Base-by-base conservation (phyloP, 2,888 invertebrate species). In the Sisyra nigra region DNA sequence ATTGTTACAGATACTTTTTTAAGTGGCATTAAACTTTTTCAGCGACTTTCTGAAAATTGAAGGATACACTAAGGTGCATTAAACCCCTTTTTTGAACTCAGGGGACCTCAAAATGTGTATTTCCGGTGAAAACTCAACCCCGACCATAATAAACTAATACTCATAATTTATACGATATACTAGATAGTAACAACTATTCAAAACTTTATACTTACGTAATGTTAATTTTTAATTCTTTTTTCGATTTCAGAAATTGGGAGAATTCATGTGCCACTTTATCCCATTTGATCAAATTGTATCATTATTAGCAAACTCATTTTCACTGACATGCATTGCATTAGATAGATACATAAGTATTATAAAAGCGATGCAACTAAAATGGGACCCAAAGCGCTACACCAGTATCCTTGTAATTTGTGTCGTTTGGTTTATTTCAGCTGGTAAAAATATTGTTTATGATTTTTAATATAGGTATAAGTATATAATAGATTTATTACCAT, bases 261-360 rank as follows among this genome's bases (percentile, higher is more conserved):
- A 54, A 11, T 53, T 65, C 33, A 53, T 69, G 59, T 74, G 74
- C 48, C 55, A 57, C 14, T 55, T 66, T 29, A 57, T 69, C 40
- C 72, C 74, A 2, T 65, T 67, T 50, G 50, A 63, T 1, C 69
- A 71, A 50, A 64, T 68, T 1, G 57, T 62, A 1, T 67, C 69
- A 2, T 60, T 71, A 31, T 51, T 71, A 30, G 65, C 62, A 2
- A 70, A 69, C 49, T 71, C 71, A 10, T 53, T 68, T 40, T 66
- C 69, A 1, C 55, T 74, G 13, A 61, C 71, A 9, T 62, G 64
- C 11, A 69, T 74, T 14, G 72, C 73, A 2, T 47, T 72, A 41
- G 72, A 74, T 52, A 61, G 73, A 40, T 74, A 72, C 48, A 57
- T 62, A 54, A 67, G 65, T 33, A 62, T 69, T 1, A 63, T 65